Percentiles rank a stretch among this genome's conserved stretches.
Evolutionary conservation across 2,888 invertebrate species (phyloP).

Genomic region (Drosophila kuntzei): DNA sequence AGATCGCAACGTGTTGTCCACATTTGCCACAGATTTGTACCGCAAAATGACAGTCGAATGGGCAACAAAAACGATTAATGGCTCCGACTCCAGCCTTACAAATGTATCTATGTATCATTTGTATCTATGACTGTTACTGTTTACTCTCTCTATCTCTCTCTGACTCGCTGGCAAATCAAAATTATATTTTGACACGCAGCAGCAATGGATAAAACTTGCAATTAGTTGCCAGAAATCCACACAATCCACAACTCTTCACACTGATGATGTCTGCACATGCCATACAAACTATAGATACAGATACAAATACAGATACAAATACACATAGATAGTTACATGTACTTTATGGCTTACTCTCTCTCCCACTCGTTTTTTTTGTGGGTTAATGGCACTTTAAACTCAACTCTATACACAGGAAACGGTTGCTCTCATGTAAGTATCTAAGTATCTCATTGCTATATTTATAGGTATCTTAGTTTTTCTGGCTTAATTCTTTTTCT

Average conservation of each 20-base stretch:
- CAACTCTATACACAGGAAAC: slow-evolving; percentile 60
- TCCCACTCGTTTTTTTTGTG: slow-evolving; percentile 43
- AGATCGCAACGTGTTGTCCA: slow-evolving; percentile 19
- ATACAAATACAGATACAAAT: no score
- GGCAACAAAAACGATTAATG: slow-evolving; percentile 71
- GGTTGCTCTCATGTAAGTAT: slow-evolving; percentile 29
- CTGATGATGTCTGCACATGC: slow-evolving; percentile 49
- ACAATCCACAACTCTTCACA: slow-evolving; percentile 26
- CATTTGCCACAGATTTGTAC: slow-evolving; percentile 72
- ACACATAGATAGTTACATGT: slow-evolving; percentile 22
- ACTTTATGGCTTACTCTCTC: slow-evolving; percentile 24
- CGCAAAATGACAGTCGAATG: slow-evolving; percentile 72
- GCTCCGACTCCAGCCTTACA: slow-evolving; percentile 5
- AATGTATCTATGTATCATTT: slow-evolving; percentile 33
- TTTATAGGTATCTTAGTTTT: slow-evolving; percentile 23
- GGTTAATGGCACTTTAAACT: slow-evolving; percentile 79
- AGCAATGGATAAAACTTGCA: slow-evolving; percentile 65
- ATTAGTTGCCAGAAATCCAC: slow-evolving; percentile 59
- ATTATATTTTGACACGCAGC: slow-evolving; percentile 79
- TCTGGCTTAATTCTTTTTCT: slow-evolving; percentile 26
- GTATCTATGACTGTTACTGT: slow-evolving; percentile 25
- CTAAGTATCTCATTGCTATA: slow-evolving; percentile 36
- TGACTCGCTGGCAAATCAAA: slow-evolving; percentile 51
- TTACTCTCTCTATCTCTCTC: slow-evolving; percentile 4
- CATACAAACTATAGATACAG: slow-evolving; percentile 34